Evolutionary conservation across 2,888 invertebrate species (phyloP), one percentile per base, ranked within the genome.

Genomic region (Yponomeuta cagnagella): DNA sequence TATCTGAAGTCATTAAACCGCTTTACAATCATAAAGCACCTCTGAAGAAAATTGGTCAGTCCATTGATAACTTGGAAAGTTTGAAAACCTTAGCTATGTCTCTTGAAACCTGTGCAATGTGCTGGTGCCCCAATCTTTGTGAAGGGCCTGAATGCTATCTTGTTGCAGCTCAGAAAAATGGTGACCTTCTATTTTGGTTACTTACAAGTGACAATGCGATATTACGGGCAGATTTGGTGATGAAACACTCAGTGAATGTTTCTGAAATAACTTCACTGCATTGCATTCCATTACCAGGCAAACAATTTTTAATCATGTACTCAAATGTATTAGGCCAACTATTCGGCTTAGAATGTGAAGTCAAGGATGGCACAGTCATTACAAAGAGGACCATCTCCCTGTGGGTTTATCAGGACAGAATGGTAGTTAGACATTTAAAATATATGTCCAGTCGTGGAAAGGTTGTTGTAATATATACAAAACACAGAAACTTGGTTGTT

Each of bases 111-210:
- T 77, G 79, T 15, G 79, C 87, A 0, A 75, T 89, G 2, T 87
- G 87, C 73, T 92, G 90, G 90, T 77, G 82, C 1, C 70, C 73
- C 23, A 70, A 80, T 52, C 79, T 82, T 72, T 10, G 68, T 0
- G 77, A 86, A 71, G 75, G 75, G 8, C 78, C 82, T 3, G 15
- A 58, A 58, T 86, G 85, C 72, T 84, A 80, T 70, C 85, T 92
- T 71, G 81, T 85, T 0, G 88, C 90, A 0, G 83, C 85, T 58
- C 91, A 91, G 73, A 90, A 82, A 74, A 85, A 83, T 78, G 82
- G 82, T 8, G 72, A 74, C 0, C 73, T 91, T 43, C 70, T 87
- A 58, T 79, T 90, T 71, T 92, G 90, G 92, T 72, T 75, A 15
- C 71, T 90, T 63, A 74, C 75, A 66, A 73, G 71, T 66, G 71